Evolutionary conservation across 2,797 vertebrate genomes (phyloP).

Genomic region (Falco concolor): DNA sequence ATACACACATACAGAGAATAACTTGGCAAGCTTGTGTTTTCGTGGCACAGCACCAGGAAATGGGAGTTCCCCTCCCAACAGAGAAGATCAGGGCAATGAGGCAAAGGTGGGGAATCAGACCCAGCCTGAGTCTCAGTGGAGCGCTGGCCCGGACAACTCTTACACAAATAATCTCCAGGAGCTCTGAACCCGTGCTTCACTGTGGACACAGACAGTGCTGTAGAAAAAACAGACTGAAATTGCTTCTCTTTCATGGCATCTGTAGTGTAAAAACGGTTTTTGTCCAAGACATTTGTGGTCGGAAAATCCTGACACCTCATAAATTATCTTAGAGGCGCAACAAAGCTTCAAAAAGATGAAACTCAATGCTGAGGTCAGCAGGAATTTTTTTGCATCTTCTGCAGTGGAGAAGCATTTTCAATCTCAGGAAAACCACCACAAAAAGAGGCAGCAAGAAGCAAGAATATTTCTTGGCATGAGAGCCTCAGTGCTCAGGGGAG

Average conservation of each 20-base stretch:
- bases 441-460: slow-evolving; percentile 22
- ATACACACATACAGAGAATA: neutral
- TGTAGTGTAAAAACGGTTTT: slow-evolving; percentile 75
- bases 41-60: slow-evolving; percentile 27
- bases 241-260: slow-evolving; percentile 73
- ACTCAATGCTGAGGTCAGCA: slow-evolving; percentile 39
- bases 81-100: slow-evolving; percentile 62
- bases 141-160: slow-evolving; percentile 49
- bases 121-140: slow-evolving; percentile 55
- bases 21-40: slow-evolving; percentile 16
- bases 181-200: slow-evolving; percentile 50
- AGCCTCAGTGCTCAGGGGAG: neutral
- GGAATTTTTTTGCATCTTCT: slow-evolving; percentile 12
- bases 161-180: slow-evolving; percentile 75
- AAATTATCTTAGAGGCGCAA: slow-evolving; percentile 72
- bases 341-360: slow-evolving; percentile 53
- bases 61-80: slow-evolving; percentile 46
- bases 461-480: slow-evolving; percentile 40
- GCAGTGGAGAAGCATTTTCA: neutral
- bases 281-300: slow-evolving; percentile 68
- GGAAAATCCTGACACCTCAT: slow-evolving; percentile 78
- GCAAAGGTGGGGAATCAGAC: slow-evolving; percentile 57
- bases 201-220: slow-evolving; percentile 69
- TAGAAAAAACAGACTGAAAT: slow-evolving; percentile 67
- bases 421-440: slow-evolving; percentile 55